Evolutionary conservation across 2,888 invertebrate genomes (phyloP), one percentile per base, ranked within the genome.

Genomic region (Autographa pulchrina): DNA sequence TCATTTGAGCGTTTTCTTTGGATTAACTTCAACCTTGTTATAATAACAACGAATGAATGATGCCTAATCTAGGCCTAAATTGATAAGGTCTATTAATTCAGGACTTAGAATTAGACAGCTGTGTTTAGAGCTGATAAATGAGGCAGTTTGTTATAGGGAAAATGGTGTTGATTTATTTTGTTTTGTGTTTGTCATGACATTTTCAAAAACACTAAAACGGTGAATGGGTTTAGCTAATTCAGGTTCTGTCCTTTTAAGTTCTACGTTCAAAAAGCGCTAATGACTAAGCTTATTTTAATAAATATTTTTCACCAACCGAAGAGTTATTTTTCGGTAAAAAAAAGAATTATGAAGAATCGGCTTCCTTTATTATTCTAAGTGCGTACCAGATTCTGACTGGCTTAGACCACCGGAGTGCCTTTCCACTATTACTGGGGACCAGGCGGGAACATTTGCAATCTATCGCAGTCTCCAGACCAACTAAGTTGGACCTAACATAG

Each of bases 401-500:
- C 25, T 25, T 25, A 25, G 25, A 25, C 25, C 25, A 25, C 25
- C 25, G 25, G 25, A 25, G 25, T 25, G 25, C 25, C 3, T 25
- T 25, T 25, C 25, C 25, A 25, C 25, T 25, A 25, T 25, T 25
- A 25, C 25, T 13, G 13, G 13, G 41, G 4, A 13, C 11, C 4
- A 3, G n/a, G n/a, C n/a, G n/a, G n/a, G n/a, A n/a, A n/a, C 13
- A 41, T 41, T 41, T 41, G 41, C 41, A 13, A 41, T 54, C 13
- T 62, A 31, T 35, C 64, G 41, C 68, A 66, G 14, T 43, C 61
- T 61, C 48, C 63, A 60, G 54, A 59, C 35, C 56, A 32, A 56
- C 62, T 62, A 25, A 54, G 64, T n/a, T 43, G 70, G 64, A 63
- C 58, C 54, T 54, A 20, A n/a, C 65, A 54, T 13, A 69, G 56